Evolutionary conservation across 2,888 invertebrate genomes (phyloP).

Genomic region (Eremobia ochroleuca): DNA sequence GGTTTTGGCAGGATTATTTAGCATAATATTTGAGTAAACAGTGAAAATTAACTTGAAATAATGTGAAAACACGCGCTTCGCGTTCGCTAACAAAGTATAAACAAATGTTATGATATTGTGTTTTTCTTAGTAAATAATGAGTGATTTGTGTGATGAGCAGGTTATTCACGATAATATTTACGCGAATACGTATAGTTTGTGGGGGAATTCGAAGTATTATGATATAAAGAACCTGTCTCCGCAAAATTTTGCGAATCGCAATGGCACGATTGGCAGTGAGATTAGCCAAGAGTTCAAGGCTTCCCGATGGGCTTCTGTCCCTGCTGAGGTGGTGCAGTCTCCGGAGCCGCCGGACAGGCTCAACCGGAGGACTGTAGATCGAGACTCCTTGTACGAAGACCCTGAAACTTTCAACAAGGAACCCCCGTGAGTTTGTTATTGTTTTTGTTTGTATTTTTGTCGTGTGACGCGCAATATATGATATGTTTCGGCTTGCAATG

Average conservation of each 20-base stretch:
- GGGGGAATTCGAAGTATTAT: constrained; percentile 72
- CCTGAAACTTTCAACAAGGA: constrained; percentile 54
- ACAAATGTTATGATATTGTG: constrained; percentile 61
- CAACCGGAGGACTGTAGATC: constrained; percentile 46
- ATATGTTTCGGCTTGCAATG: not conserved
- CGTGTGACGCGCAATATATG: not conserved
- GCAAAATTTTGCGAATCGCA: constrained; percentile 60
- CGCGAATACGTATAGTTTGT: constrained; percentile 71
- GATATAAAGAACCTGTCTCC: constrained; percentile 73
- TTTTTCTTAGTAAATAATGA: constrained; percentile 65
- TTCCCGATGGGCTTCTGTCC: constrained; percentile 52
- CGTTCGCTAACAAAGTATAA: constrained; percentile 52
- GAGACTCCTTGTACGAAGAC: constrained; percentile 58
- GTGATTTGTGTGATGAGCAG: constrained; percentile 64
- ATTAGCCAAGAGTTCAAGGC: constrained; percentile 57
- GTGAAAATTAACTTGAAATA: constrained; percentile 46
- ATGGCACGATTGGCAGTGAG: constrained; percentile 58
- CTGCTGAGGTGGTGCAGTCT: constrained; percentile 33
- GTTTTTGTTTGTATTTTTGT: constrained; percentile 37
- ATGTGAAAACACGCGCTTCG: constrained; percentile 63
- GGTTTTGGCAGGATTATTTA: constrained; percentile 21
- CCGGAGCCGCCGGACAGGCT: constrained; percentile 52
- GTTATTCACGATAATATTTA: constrained; percentile 64
- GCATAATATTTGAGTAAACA: constrained; percentile 35
- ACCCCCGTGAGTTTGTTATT: constrained; percentile 59